Percentiles rank a stretch among this genome's conserved stretches.
Evolutionary conservation across 1,140 invertebrate species (phyloP).

Genomic region (Drosophila hydei): DNA sequence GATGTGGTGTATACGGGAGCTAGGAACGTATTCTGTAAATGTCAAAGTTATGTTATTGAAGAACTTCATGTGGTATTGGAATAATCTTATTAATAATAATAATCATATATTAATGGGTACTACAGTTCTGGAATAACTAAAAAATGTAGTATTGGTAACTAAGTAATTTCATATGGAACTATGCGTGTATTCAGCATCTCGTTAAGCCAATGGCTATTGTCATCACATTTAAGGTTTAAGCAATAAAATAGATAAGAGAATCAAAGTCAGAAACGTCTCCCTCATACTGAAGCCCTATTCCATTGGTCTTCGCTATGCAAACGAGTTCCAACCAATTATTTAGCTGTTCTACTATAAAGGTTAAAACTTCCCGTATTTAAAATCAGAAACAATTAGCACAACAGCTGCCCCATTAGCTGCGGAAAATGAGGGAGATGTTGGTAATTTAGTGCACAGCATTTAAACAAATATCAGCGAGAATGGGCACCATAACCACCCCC

Average conservation of each 20-base stretch:
- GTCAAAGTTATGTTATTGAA: neutral
- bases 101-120: no score
- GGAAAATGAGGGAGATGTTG: constrained; percentile 41
- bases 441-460: constrained; percentile 73
- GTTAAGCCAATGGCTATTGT: no score
- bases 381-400: constrained; percentile 79
- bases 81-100: no score
- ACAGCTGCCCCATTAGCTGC: constrained; percentile 70
- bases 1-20: constrained; percentile 96
- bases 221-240: no score
- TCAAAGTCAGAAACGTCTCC: neutral
- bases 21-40: constrained; percentile 90
- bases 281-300: neutral
- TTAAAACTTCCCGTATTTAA: constrained; percentile 53
- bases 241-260: neutral
- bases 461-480: constrained; percentile 74
- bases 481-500: constrained; percentile 22
- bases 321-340: neutral
- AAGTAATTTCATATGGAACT: no score
- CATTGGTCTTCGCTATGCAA: neutral
- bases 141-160: no score
- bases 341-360: constrained; percentile 10
- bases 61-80: no score
- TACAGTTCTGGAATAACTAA: no score
- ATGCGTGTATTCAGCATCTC: no score